Evolutionary conservation across 2,797 vertebrate species (phyloP).

Genomic region (Tinamus major): DNA sequence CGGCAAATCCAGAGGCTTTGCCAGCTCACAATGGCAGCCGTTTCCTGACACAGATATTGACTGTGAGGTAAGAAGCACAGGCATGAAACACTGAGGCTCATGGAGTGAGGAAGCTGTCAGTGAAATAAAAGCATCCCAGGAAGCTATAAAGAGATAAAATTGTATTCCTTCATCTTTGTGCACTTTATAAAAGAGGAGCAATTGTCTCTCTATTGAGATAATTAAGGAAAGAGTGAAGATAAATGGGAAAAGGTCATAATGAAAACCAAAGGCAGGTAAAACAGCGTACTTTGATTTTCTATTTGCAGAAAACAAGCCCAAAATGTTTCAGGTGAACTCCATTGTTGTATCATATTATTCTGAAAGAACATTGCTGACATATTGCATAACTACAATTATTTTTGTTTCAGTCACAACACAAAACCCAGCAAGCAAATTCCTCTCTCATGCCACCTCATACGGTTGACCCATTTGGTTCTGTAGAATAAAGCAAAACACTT

Average conservation of each 20-base stretch:
- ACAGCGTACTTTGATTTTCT: not conserved
- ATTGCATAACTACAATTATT: not conserved
- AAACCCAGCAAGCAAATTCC: not conserved
- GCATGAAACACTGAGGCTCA: rapidly evolving
- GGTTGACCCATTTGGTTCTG: not conserved
- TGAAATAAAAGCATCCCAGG: not conserved
- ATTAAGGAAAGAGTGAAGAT: not conserved
- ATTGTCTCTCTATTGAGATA: not conserved
- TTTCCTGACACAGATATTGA: not conserved
- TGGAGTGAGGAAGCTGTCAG: not conserved
- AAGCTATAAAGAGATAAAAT: not conserved
- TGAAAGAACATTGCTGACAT: not conserved
- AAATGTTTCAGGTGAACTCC: not conserved
- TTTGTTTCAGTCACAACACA: not conserved
- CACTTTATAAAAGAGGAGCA: not conserved
- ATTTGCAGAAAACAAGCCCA: not conserved
- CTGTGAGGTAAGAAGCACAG: not conserved
- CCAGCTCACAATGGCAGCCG: rapidly evolving
- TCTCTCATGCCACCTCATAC: not conserved
- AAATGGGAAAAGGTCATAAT: not conserved
- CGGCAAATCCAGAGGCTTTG: not conserved
- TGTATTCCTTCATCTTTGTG: not conserved
- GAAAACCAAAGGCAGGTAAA: not conserved
- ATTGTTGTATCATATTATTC: not conserved
- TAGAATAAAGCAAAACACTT: not conserved